Evolutionary conservation across 2,113 vertebrate genomes (phyloP).

Genomic region (Baryphthengus martii): DNA sequence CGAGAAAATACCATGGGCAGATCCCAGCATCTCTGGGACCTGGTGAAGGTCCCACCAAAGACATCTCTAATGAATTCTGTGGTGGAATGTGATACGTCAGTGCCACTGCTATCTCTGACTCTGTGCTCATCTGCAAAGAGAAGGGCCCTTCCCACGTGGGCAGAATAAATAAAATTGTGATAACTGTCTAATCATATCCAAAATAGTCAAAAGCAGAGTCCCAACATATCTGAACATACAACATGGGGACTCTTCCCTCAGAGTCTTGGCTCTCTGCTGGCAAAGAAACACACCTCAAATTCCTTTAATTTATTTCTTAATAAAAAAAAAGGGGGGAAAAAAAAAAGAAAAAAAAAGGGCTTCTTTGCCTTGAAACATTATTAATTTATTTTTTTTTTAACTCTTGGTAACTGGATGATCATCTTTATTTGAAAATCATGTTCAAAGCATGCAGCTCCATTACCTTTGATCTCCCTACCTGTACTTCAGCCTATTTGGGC

Average conservation of each 20-base stretch:
- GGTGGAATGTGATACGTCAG: accelerated
- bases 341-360: no score
- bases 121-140: not conserved
- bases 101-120: not conserved
- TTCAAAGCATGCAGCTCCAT: not conserved
- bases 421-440: not conserved
- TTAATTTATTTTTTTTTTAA: not conserved
- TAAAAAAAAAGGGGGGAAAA: no score
- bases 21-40: not conserved
- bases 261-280: not conserved
- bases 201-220: not conserved
- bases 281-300: not conserved
- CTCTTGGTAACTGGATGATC: not conserved
- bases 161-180: not conserved
- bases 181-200: not conserved
- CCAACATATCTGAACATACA: not conserved
- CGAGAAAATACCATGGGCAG: not conserved
- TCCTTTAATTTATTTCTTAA: not conserved
- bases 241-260: not conserved
- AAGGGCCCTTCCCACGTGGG: not conserved
- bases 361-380: not conserved
- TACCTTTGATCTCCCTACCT: not conserved
- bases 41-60: no score
- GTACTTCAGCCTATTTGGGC: not conserved
- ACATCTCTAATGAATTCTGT: not conserved